phyloP scores from a whole-genome alignment of 1,140 invertebrate species.

The Coenobita brevimanus region DNA sequence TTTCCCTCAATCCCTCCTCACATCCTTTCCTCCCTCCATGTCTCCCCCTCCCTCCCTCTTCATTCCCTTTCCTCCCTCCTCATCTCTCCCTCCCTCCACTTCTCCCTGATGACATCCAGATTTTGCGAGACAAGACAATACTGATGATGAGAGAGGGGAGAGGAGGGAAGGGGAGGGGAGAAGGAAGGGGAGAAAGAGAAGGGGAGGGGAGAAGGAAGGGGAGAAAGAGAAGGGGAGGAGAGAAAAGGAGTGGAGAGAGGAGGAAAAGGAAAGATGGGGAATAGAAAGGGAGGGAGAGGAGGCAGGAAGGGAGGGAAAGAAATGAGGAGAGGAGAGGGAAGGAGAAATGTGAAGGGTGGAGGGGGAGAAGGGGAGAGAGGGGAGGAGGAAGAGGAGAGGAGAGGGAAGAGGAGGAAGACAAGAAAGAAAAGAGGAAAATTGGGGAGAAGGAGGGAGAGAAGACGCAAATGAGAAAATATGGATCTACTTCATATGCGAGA shows the following conservation, averaged over 20 bases:
- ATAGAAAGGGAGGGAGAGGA: neutral
- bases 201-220: neutral
- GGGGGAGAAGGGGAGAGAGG: slow-evolving; percentile 10
- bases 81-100: too few species aligned
- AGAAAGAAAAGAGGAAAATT: neutral
- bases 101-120: too few species aligned
- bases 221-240: neutral
- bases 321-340: neutral
- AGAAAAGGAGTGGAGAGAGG: slow-evolving; percentile 9
- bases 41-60: too few species aligned
- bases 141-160: neutral
- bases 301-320: neutral
- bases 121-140: too few species aligned
- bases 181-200: neutral
- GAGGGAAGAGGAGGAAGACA: neutral
- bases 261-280: slow-evolving; percentile 1
- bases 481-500: slow-evolving; percentile 3
- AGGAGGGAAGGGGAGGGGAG: neutral
- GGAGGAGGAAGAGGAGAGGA: neutral
- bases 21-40: too few species aligned
- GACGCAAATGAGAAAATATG: neutral
- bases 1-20: too few species aligned
- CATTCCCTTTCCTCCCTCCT: too few species aligned
- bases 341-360: neutral
- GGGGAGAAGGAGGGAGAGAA: slow-evolving; percentile 13